Evolutionary conservation across 2,113 vertebrate genomes (phyloP), one percentile per base, ranked within the genome.

Genomic region (Meriones unguiculatus): DNA sequence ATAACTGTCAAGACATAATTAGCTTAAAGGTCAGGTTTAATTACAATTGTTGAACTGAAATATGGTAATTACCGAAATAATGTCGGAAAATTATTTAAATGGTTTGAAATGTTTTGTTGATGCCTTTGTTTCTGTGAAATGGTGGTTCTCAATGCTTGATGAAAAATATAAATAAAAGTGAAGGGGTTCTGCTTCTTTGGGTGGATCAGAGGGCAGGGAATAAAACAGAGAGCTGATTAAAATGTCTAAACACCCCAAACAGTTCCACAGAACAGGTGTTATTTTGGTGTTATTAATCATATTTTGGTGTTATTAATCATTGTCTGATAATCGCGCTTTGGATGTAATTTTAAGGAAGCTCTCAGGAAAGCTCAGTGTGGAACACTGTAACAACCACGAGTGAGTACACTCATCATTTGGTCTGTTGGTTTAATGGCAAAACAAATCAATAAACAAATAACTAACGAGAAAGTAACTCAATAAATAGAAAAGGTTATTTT

Each of bases 1-100:
- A 98, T 98, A 98, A 99, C 99, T 98, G 98, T 99, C 98, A 99
- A 98, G 98, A 98, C 96, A 98, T 98, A 98, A 99, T 99, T 98
- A 98, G 98, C 98, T 98, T 94, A 99, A 99, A 99, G 99, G 98
- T 99, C 98, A 99, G 97, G 97, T 98, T 98, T 99, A 99, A 99
- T 99, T 99, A 98, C 96, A 98, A 98, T 98, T 98, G 98, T 99
- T 98, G 98, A 98, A 98, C 95, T 98, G 98, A 99, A 99, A 98
- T 97, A 98, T 84, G 97, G 97, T 98, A 98, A 99, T 99, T 98
- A 97, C 91, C 89, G 96, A 94, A 97, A 97, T 98, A 93, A 97
- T 96, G 98, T 98, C 59, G 87, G 98, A 98, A 98, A 98, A 97
- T 98, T 98, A 98, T 97, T 98, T 98, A 93, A 98, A 98, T 98